Conservation (phyloP, 2,113 vertebrate species). For the Paratilapia polleni region DNA sequence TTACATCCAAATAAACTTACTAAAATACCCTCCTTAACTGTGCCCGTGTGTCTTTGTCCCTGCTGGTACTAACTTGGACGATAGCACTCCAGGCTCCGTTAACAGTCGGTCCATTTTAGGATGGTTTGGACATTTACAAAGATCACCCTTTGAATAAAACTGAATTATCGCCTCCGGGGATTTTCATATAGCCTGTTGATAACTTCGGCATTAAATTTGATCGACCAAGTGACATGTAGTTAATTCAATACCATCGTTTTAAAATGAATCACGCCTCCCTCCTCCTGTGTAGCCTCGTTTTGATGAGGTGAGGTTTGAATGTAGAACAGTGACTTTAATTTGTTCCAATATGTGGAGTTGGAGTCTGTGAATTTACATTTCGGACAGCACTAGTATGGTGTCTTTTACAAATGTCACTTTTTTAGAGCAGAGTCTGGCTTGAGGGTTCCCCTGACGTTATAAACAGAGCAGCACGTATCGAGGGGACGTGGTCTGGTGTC, state of each 20-base stretch:
- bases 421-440: background rate
- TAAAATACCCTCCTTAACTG: background rate
- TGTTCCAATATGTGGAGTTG: background rate
- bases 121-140: accelerated
- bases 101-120: background rate
- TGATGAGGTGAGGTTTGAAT: background rate
- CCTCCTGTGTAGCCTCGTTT: background rate
- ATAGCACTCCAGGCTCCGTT: background rate
- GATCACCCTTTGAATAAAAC: background rate
- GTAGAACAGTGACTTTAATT: background rate
- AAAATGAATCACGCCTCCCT: background rate
- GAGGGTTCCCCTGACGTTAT: background rate
- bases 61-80: background rate
- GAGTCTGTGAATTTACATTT: background rate
- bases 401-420: accelerated
- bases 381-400: background rate
- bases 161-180: background rate
- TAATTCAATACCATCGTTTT: background rate
- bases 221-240: background rate
- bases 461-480: background rate
- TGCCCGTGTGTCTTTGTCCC: background rate
- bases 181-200: background rate
- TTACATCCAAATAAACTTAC: background rate
- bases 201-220: background rate
- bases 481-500: constrained; percentile 5